Percentiles rank a stretch among this genome's conserved stretches.
Conservation (phyloP, 2,888 invertebrate genomes). For the Cepaea hortensis region DNA sequence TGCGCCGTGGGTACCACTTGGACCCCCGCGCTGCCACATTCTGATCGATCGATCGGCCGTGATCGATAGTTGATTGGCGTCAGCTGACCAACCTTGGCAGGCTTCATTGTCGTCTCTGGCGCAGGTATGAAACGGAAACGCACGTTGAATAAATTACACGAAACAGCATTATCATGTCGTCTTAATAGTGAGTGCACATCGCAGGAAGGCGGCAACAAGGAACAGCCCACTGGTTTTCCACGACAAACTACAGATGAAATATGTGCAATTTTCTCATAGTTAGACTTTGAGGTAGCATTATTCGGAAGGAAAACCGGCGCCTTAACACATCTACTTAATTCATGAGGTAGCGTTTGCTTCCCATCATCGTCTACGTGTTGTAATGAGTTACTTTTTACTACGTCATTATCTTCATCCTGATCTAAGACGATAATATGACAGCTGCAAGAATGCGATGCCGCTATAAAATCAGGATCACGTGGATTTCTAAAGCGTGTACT, state of each 20-base stretch:
- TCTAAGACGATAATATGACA: background rate
- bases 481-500: background rate
- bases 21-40: slow-evolving; percentile 3
- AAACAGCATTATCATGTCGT: too few species aligned
- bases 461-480: background rate
- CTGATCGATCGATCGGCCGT: slow-evolving; percentile 30
- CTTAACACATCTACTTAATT: background rate
- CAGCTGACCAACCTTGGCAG: slow-evolving; percentile 40
- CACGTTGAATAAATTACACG: too few species aligned
- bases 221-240: too few species aligned
- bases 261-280: too few species aligned
- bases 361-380: background rate
- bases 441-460: background rate
- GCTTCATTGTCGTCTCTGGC: background rate
- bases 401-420: too few species aligned
- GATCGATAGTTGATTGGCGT: slow-evolving; percentile 39
- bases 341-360: background rate
- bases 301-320: background rate
- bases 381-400: too few species aligned
- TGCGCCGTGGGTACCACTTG: slow-evolving; percentile 19
- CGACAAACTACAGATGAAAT: too few species aligned
- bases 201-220: too few species aligned
- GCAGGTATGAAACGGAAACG: slow-evolving; percentile 2
- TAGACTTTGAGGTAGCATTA: too few species aligned
- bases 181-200: too few species aligned